Conservation (phyloP, 2,113 vertebrate genomes). For the Motacilla alba region DNA sequence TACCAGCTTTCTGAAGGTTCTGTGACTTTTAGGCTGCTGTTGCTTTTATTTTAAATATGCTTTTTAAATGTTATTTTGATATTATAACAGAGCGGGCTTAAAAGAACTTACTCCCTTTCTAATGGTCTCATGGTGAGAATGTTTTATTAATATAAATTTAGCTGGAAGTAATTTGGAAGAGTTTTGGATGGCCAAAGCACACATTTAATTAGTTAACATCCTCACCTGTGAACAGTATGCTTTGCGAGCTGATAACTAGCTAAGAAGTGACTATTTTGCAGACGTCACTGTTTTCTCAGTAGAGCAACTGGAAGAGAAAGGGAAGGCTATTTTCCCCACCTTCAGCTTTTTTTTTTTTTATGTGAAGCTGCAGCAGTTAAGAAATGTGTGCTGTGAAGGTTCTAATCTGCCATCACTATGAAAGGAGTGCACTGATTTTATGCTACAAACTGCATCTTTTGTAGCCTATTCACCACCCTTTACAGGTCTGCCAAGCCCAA, state of each 20-base stretch:
- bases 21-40: background rate
- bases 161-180: background rate
- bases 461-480: slow-evolving; percentile 51
- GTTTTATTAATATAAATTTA: background rate
- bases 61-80: background rate
- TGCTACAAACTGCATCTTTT: slow-evolving; percentile 29
- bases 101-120: background rate
- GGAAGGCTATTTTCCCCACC: background rate
- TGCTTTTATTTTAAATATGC: background rate
- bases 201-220: background rate
- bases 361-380: background rate
- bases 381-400: background rate
- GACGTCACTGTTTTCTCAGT: background rate
- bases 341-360: background rate
- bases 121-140: background rate
- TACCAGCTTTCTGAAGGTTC: background rate
- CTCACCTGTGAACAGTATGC: background rate
- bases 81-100: background rate
- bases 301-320: background rate
- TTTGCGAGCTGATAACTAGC: background rate
- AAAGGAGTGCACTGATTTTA: slow-evolving; percentile 9
- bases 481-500: slow-evolving; percentile 44
- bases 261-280: background rate
- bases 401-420: background rate
- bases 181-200: background rate